Evolutionary conservation across 1,140 invertebrate species (phyloP).

Genomic region (Panagrolaimus sp.): DNA sequence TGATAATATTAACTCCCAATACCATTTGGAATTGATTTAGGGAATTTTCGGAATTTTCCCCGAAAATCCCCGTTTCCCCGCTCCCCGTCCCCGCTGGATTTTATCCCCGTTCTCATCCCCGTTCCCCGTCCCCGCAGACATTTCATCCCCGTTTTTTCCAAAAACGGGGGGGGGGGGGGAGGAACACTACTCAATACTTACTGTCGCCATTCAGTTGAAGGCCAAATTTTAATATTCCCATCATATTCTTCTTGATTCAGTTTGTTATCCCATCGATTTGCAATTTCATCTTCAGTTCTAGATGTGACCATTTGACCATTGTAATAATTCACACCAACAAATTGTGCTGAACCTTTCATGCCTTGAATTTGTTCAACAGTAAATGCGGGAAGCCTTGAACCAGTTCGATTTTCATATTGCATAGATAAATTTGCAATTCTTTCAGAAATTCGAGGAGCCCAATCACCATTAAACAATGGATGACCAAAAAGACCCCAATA

Average conservation of each 20-base stretch:
- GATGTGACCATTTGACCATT: background rate
- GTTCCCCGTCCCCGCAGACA: too few species aligned
- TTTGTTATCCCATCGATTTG: background rate
- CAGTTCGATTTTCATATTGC: conserved; percentile 28
- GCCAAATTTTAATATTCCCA: background rate
- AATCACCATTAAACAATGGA: conserved; percentile 58
- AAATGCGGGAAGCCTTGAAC: conserved; percentile 54
- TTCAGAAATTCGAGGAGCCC: conserved; percentile 55
- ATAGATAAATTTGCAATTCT: conserved; percentile 43
- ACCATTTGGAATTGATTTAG: too few species aligned
- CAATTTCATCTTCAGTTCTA: background rate
- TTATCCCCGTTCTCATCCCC: too few species aligned
- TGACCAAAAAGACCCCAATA: conserved; percentile 57
- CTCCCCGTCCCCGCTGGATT: too few species aligned
- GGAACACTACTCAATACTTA: too few species aligned
- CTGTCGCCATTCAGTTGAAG: conserved; percentile 2
- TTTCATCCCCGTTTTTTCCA: background rate
- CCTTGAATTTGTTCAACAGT: conserved; percentile 51
- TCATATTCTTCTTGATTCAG: background rate
- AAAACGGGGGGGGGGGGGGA: too few species aligned
- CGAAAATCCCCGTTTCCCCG: too few species aligned
- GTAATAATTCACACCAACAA: conserved; percentile 38
- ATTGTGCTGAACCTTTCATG: conserved; percentile 33
- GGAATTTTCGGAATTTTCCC: too few species aligned
- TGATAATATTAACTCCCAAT: too few species aligned